phyloP scores from a whole-genome alignment of 2,888 invertebrate genomes.

The Kryphioiulus occultus region DNA sequence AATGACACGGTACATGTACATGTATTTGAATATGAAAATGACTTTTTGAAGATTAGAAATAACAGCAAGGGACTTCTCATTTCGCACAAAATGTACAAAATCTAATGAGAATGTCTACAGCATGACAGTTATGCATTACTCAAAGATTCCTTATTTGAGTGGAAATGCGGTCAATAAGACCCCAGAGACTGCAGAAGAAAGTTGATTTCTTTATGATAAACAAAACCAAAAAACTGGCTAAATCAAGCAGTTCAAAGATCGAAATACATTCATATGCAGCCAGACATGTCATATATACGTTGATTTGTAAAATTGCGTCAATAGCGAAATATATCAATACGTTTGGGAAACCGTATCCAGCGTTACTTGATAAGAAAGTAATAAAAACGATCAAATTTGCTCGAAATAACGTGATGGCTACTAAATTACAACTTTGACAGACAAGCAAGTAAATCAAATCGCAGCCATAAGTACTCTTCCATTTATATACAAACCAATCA shows the following conservation, averaged over 20 bases:
- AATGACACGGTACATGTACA: neutral
- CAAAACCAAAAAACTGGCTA: neutral
- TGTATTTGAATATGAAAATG: conserved; percentile 21
- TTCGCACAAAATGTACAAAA: neutral
- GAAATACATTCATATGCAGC: no score
- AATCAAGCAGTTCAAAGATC: neutral
- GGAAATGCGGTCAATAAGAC: neutral
- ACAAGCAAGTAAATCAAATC: conserved; percentile 40
- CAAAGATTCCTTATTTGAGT: neutral
- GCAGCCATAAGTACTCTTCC: neutral
- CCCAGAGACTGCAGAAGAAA: neutral
- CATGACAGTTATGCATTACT: neutral
- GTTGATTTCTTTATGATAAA: neutral
- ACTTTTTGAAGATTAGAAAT: neutral
- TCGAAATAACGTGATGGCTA: conserved; percentile 41
- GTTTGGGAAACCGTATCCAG: neutral
- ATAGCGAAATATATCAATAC: neutral
- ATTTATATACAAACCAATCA: neutral
- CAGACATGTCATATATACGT: no score
- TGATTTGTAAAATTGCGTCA: neutral
- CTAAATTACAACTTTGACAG: conserved; percentile 29
- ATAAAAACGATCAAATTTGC: conserved; percentile 43
- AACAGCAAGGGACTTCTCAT: conserved; percentile 2
- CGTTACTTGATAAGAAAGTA: neutral
- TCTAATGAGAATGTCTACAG: conserved; percentile 13